A percentile compares a stretch with the other conserved stretches of the same genome.
Conservation (phyloP, 2,113 vertebrate species). For the Heterotis niloticus region DNA sequence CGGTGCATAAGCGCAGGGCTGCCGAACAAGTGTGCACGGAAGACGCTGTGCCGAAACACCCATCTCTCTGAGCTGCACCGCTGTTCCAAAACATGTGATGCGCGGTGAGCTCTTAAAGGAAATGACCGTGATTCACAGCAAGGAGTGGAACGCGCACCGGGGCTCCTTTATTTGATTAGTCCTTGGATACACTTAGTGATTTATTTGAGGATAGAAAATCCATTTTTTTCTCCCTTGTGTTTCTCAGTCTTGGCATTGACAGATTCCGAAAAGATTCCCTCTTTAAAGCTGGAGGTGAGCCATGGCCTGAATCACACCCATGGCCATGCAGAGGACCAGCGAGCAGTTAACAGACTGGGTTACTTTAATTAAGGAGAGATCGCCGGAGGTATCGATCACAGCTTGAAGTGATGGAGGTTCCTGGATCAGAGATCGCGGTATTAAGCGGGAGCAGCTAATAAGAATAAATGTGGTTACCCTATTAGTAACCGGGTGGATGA, state of each 20-base stretch:
- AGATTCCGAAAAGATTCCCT: not conserved
- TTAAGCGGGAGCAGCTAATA: no score
- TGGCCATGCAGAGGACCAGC: not conserved
- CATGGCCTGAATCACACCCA: not conserved
- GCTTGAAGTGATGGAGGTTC: not conserved
- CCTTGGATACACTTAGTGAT: slow-evolving; percentile 30
- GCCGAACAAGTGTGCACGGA: not conserved
- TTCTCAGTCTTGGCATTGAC: slow-evolving; percentile 16
- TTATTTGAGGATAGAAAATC: slow-evolving; percentile 30
- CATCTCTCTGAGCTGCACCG: not conserved
- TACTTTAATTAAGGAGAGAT: slow-evolving; percentile 28
- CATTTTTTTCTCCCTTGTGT: slow-evolving; percentile 24
- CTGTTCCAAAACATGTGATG: not conserved
- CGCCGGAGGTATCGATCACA: slow-evolving; percentile 12
- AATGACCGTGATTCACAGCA: not conserved
- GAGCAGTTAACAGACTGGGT: slow-evolving; percentile 32
- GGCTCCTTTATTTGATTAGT: slow-evolving; percentile 14
- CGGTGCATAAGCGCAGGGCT: not conserved
- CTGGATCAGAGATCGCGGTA: not conserved
- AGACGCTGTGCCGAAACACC: not conserved
- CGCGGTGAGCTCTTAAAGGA: slow-evolving; percentile 12
- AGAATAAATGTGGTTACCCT: no score
- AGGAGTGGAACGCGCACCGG: not conserved
- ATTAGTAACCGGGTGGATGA: no score
- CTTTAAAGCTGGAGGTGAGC: not conserved